A percentile compares a stretch with the other conserved stretches of the same genome.
Conservation (phyloP, 2,888 invertebrate genomes). For the Pachliopta kotzebuea region DNA sequence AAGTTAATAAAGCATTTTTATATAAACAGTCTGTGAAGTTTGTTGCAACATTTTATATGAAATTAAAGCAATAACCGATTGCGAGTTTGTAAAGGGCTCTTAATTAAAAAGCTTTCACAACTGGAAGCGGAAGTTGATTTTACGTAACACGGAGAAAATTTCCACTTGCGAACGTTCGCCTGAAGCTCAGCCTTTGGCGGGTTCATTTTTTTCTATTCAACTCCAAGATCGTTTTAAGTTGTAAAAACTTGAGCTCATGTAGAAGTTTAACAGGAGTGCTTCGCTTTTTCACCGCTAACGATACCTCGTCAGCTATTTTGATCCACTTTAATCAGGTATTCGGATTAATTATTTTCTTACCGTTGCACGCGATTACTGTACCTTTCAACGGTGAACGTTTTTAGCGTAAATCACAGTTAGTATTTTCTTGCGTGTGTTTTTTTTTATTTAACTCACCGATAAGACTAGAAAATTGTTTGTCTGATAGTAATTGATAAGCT, state of each 20-base stretch:
- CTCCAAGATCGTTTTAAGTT: slow-evolving; percentile 8
- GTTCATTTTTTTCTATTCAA: slow-evolving; percentile 6
- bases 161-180: slow-evolving; percentile 19
- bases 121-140: slow-evolving; percentile 3
- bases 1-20: neutral
- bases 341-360: neutral
- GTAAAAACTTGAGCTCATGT: slow-evolving; percentile 16
- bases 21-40: neutral
- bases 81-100: slow-evolving; percentile 14
- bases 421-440: neutral
- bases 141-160: slow-evolving; percentile 24
- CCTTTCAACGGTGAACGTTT: neutral
- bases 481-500: too few species aligned
- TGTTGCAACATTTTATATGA: neutral
- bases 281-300: neutral
- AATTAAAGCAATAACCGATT: slow-evolving; percentile 9
- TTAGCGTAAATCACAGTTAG: neutral
- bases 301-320: neutral
- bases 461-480: too few species aligned
- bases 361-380: neutral
- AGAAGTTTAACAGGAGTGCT: slow-evolving; percentile 22
- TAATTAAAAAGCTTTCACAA: slow-evolving; percentile 17
- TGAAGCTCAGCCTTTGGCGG: slow-evolving; percentile 6
- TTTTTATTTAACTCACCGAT: too few species aligned
- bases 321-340: neutral